A percentile compares a stretch with the other conserved stretches of the same genome.
Evolutionary conservation across 1,140 invertebrate genomes (phyloP).

Genomic region (Drosophila kanapiae): DNA sequence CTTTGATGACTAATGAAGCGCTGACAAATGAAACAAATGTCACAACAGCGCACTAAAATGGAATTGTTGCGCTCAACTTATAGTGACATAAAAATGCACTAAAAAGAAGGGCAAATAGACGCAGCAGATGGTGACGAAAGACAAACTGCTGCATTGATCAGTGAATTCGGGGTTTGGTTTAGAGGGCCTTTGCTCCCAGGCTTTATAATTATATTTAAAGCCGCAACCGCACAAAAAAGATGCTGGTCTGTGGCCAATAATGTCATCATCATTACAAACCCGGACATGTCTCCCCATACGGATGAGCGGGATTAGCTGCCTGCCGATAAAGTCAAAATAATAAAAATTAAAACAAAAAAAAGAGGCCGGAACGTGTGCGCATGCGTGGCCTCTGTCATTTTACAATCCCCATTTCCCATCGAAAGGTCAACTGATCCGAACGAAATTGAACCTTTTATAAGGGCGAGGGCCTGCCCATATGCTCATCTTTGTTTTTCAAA

Average conservation of each 20-base stretch:
- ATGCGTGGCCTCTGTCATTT: slow-evolving; percentile 51
- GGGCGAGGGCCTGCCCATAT: slow-evolving; percentile 59
- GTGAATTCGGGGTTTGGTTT: slow-evolving; percentile 17
- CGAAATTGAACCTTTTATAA: slow-evolving; percentile 77
- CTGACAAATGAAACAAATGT: slow-evolving; percentile 73
- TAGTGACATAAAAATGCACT: slow-evolving; percentile 67
- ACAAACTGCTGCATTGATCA: slow-evolving; percentile 43
- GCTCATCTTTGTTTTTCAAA: slow-evolving; percentile 67
- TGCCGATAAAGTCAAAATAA: slow-evolving; percentile 72
- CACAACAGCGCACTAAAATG: slow-evolving; percentile 66
- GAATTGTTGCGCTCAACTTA: slow-evolving; percentile 57
- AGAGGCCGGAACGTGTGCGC: slow-evolving; percentile 29
- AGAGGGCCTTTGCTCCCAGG: slow-evolving; percentile 31
- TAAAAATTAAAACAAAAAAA: slow-evolving; percentile 58
- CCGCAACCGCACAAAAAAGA: slow-evolving; percentile 60
- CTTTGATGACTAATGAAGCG: slow-evolving; percentile 71
- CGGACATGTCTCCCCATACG: slow-evolving; percentile 67
- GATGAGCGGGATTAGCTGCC: slow-evolving; percentile 61
- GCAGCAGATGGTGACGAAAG: slow-evolving; percentile 43
- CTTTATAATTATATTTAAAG: slow-evolving; percentile 57
- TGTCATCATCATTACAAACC: slow-evolving; percentile 67
- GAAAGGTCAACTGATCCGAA: slow-evolving; percentile 66
- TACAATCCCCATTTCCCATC: slow-evolving; percentile 31
- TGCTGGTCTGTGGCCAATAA: slow-evolving; percentile 69
- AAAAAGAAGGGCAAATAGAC: slow-evolving; percentile 38